Percentiles rank a stretch among this genome's conserved stretches.
Conservation (phyloP, 2,888 invertebrate species). For the Rhabditoides inermis region DNA sequence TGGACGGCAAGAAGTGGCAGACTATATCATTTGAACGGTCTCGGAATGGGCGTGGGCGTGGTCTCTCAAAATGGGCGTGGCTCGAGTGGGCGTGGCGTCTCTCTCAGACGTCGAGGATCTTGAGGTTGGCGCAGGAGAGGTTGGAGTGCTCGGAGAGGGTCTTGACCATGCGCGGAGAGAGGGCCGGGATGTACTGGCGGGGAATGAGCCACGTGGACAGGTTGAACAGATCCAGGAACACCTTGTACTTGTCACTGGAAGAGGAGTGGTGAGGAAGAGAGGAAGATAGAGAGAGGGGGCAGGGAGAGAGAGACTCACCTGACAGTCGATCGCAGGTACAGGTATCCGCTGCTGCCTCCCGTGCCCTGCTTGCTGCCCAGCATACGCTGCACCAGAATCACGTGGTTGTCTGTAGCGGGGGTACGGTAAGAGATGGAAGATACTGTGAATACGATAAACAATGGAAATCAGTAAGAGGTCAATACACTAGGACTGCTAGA, state of each 20-base stretch:
- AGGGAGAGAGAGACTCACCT: too few species aligned
- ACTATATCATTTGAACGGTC: too few species aligned
- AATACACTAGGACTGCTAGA: background rate
- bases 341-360: constrained; percentile 95
- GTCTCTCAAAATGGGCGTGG: too few species aligned
- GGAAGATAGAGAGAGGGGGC: too few species aligned
- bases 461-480: too few species aligned
- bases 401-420: constrained; percentile 77
- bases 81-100: too few species aligned
- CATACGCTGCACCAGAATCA: constrained; percentile 96
- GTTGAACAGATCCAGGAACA: constrained; percentile 93
- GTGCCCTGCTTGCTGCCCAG: constrained; percentile 94
- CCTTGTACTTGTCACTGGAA: constrained; percentile 91
- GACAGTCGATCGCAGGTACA: constrained; percentile 87
- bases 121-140: constrained; percentile 11
- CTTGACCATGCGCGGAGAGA: constrained; percentile 68
- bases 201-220: constrained; percentile 91
- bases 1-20: too few species aligned
- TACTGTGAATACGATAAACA: background rate
- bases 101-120: background rate
- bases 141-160: constrained; percentile 45
- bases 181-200: constrained; percentile 76
- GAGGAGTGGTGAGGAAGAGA: background rate
- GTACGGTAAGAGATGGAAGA: background rate
- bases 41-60: too few species aligned